These are phyloP conservation scores for Piezodorus guildinii DNA, from an alignment of 1,140 invertebrate species.

Conservation along the genomic window DNA sequence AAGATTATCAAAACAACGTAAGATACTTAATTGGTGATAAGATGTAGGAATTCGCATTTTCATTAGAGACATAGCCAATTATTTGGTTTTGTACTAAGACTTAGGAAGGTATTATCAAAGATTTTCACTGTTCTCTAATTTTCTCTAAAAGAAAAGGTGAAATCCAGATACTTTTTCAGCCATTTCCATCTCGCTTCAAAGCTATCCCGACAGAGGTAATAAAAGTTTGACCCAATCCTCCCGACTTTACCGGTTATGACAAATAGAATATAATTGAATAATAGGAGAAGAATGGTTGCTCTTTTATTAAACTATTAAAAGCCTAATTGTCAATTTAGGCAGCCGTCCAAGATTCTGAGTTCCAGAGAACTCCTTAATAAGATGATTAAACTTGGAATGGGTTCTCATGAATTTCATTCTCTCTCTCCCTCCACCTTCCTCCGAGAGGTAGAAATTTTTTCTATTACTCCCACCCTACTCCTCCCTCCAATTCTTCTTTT, in stretches of 20 bases:
- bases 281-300: background rate
- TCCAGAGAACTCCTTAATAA: slow-evolving; percentile 1
- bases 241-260: background rate
- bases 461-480: background rate
- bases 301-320: slow-evolving; percentile 8
- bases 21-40: too few species aligned
- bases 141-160: too few species aligned
- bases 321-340: slow-evolving; percentile 5
- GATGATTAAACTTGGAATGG: slow-evolving; percentile 4
- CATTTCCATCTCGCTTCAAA: too few species aligned
- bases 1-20: too few species aligned
- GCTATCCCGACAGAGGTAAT: too few species aligned
- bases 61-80: too few species aligned
- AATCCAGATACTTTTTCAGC: too few species aligned
- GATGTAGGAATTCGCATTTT: too few species aligned
- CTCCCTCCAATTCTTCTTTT: background rate
- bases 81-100: too few species aligned
- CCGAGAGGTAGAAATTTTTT: background rate
- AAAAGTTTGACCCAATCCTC: too few species aligned
- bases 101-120: too few species aligned
- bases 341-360: background rate
- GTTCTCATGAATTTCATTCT: slow-evolving; percentile 1
- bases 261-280: slow-evolving; percentile 6
- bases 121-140: too few species aligned
- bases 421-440: background rate